A percentile compares a stretch with the other conserved stretches of the same genome.
Evolutionary conservation across 2,888 invertebrate genomes (phyloP).

Genomic region (Corythucha ciliata): DNA sequence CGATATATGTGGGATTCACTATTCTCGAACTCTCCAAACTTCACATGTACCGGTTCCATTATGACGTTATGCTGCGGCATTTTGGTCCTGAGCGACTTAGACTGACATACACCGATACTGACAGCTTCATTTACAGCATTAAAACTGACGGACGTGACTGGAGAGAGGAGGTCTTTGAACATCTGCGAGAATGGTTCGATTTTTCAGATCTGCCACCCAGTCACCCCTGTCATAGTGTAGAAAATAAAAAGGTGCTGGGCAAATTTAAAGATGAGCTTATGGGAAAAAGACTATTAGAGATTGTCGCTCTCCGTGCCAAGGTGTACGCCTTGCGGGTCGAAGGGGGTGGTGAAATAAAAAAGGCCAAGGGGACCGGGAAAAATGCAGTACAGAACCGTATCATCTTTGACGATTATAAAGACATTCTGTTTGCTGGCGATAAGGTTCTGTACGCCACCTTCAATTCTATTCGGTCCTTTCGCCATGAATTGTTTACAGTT

Average conservation of each 20-base stretch:
- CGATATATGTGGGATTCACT: neutral
- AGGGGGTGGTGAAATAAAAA: constrained; percentile 25
- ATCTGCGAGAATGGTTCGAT: constrained; percentile 38
- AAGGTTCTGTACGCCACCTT: neutral
- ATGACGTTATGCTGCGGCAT: neutral
- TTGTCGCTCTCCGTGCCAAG: constrained; percentile 36
- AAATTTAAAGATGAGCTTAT: constrained; percentile 39
- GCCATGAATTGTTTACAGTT: neutral
- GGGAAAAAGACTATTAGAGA: constrained; percentile 37
- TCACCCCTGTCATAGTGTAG: constrained; percentile 5
- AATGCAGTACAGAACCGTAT: neutral
- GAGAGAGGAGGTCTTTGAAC: constrained; percentile 5
- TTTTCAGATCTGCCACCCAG: constrained; percentile 35
- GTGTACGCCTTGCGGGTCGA: constrained; percentile 32
- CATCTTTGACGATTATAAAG: constrained; percentile 25
- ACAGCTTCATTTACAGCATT: neutral
- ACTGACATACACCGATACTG: neutral
- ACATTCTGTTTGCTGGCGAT: constrained; percentile 8
- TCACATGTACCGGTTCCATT: neutral
- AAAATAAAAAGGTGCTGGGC: constrained; percentile 36
- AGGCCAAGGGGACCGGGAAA: constrained; percentile 24
- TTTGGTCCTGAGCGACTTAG: neutral
- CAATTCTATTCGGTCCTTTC: neutral
- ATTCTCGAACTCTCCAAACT: neutral
- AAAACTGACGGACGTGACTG: constrained; percentile 5